A percentile compares a stretch with the other conserved stretches of the same genome.
Conservation (phyloP, 1,140 invertebrate genomes). For the Hypothenemus hampei region DNA sequence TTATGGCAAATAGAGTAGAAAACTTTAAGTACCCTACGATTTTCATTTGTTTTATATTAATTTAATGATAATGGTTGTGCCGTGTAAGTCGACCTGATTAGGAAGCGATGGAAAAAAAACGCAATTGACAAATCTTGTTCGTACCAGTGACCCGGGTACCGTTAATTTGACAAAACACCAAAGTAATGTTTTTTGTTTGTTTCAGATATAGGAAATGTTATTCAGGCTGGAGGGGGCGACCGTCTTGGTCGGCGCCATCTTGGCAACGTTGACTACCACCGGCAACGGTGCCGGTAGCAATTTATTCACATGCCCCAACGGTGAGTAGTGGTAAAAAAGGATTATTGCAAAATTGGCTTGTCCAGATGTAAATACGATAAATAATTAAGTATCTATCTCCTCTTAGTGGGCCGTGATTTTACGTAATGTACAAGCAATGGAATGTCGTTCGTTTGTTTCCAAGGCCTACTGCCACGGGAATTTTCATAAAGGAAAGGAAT, state of each 20-base stretch:
- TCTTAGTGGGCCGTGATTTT: too few relatives aligned
- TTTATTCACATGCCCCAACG: constrained; percentile 36
- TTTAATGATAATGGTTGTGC: too few relatives aligned
- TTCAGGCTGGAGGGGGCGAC: constrained; percentile 37
- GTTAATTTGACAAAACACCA: not conserved
- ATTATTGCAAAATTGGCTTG: not conserved
- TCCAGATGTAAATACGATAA: not conserved
- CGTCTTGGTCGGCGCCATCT: constrained; percentile 34
- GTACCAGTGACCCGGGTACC: not conserved
- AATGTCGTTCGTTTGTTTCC: constrained; percentile 16
- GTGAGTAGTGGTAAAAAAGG: constrained; percentile 29
- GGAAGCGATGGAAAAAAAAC: not conserved
- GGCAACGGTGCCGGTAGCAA: constrained; percentile 21
- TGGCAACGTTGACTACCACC: constrained; percentile 7
- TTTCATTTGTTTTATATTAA: too few relatives aligned
- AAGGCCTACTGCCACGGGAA: not conserved
- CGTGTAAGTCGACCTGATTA: too few relatives aligned
- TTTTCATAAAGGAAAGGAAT: not conserved
- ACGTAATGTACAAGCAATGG: constrained; percentile 15
- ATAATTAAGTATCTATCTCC: constrained; percentile 10
- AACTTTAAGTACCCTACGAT: too few relatives aligned
- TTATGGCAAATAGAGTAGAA: too few relatives aligned
- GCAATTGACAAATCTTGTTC: not conserved
- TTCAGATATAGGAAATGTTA: constrained; percentile 36
- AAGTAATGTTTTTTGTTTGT: constrained; percentile 18